A percentile compares a stretch with the other conserved stretches of the same genome.
Evolutionary conservation across 2,888 invertebrate species (phyloP).

Genomic region (Andricus quercusramuli): DNA sequence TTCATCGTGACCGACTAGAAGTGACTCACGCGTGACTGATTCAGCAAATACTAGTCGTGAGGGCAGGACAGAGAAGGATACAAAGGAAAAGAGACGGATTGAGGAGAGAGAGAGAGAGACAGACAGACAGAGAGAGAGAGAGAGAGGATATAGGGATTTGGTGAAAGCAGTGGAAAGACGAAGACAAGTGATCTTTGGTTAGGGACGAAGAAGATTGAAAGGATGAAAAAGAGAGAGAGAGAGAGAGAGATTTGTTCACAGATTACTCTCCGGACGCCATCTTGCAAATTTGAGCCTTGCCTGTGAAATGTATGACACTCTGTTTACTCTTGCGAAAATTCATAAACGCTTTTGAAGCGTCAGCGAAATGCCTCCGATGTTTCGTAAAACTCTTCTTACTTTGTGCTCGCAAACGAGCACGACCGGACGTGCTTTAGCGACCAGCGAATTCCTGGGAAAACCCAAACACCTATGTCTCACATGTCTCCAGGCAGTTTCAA

Average conservation of each 20-base stretch:
- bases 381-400: conserved; percentile 36
- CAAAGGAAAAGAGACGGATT: conserved; percentile 45
- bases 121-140: conserved; percentile 41
- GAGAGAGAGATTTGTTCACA: conserved; percentile 46
- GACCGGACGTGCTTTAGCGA: conserved; percentile 35
- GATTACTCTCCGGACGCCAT: conserved; percentile 55
- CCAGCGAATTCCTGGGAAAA: conserved; percentile 35
- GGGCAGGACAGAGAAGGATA: conserved; percentile 50
- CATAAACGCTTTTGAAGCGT: conserved; percentile 44
- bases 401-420: conserved; percentile 35
- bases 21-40: conserved; percentile 69
- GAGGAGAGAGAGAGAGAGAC: conserved; percentile 22
- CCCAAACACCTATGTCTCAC: conserved; percentile 8
- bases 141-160: not conserved
- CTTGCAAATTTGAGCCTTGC: conserved; percentile 60
- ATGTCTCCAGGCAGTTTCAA: not conserved
- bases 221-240: conserved; percentile 23
- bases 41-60: conserved; percentile 57
- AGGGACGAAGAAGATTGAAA: conserved; percentile 27
- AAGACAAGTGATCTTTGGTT: conserved; percentile 40
- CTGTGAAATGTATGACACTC: conserved; percentile 61
- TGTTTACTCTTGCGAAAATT: conserved; percentile 60
- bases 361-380: conserved; percentile 41
- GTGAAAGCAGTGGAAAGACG: conserved; percentile 47
- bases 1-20: conserved; percentile 47